Evolutionary conservation across 2,888 invertebrate species (phyloP).

Genomic region (Orthosia cruda): DNA sequence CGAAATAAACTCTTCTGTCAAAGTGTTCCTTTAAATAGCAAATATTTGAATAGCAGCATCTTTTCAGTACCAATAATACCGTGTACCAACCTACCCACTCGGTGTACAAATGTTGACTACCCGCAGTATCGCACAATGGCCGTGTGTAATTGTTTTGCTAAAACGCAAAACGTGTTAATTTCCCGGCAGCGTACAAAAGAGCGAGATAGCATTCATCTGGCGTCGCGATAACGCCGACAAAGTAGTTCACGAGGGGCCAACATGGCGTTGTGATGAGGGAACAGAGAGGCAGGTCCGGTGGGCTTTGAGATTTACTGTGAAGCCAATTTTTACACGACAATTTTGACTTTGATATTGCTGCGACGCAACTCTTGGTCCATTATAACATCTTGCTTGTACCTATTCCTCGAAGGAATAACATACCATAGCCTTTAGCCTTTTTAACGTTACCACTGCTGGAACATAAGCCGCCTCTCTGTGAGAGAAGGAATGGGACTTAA

Average conservation of each 20-base stretch:
- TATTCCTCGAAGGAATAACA: too few species aligned
- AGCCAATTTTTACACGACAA: too few species aligned
- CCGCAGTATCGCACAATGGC: slow-evolving; percentile 62
- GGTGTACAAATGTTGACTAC: slow-evolving; percentile 40
- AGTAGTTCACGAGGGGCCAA: slow-evolving; percentile 65
- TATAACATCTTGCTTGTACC: too few species aligned
- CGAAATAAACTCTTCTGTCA: slow-evolving; percentile 17
- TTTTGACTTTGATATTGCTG: too few species aligned
- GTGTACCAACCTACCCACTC: slow-evolving; percentile 14
- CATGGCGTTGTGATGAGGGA: slow-evolving; percentile 1
- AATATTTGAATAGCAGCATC: slow-evolving; percentile 25
- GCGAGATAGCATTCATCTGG: slow-evolving; percentile 70
- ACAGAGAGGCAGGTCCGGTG: slow-evolving; percentile 26
- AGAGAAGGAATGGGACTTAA: too few species aligned
- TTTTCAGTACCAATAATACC: slow-evolving; percentile 27
- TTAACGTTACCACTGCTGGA: too few species aligned
- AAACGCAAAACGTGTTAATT: slow-evolving; percentile 73
- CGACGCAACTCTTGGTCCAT: too few species aligned
- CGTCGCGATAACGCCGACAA: slow-evolving; percentile 68
- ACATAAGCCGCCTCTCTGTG: too few species aligned
- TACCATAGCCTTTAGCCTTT: too few species aligned
- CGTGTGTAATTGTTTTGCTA: slow-evolving; percentile 70
- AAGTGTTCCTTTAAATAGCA: slow-evolving; percentile 17
- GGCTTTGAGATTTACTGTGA: background rate
- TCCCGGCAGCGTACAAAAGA: slow-evolving; percentile 69